A percentile compares a stretch with the other conserved stretches of the same genome.
Conservation (phyloP, 2,113 vertebrate species). For the Erythrocercus mccallii region DNA sequence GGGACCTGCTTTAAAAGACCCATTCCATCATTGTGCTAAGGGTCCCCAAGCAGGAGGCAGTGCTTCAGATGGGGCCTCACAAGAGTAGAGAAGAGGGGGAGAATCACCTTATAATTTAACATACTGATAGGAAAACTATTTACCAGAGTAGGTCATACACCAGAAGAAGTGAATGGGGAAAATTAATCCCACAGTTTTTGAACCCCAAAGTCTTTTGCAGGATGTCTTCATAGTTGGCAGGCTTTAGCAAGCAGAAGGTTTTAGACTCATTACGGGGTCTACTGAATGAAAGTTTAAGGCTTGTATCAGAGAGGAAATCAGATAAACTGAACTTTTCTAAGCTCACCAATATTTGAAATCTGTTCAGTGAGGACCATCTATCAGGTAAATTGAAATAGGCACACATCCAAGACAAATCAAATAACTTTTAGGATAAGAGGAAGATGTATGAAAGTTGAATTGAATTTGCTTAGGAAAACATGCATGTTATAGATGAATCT, state of each 20-base stretch:
- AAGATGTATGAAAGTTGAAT: background rate
- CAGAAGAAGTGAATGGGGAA: background rate
- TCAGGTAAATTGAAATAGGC: background rate
- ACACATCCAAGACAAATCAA: background rate
- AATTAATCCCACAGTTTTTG: background rate
- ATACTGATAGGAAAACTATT: background rate
- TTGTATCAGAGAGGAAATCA: background rate
- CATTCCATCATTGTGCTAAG: background rate
- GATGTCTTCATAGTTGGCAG: background rate
- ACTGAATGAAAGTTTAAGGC: background rate
- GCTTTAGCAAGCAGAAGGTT: background rate
- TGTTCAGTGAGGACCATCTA: background rate
- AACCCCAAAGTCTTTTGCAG: background rate
- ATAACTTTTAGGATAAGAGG: background rate
- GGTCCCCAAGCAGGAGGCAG: accelerated
- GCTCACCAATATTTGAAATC: background rate
- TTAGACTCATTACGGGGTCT: background rate
- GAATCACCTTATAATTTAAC: background rate
- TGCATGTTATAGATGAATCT: too few species aligned
- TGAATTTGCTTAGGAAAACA: background rate
- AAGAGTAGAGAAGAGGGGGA: background rate
- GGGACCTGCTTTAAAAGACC: background rate
- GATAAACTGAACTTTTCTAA: background rate
- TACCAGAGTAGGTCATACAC: background rate
- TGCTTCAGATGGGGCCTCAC: background rate